A percentile compares a stretch with the other conserved stretches of the same genome.
phyloP scores from a whole-genome alignment of 23 tunicate species.

The Botrylloides violaceus region DNA sequence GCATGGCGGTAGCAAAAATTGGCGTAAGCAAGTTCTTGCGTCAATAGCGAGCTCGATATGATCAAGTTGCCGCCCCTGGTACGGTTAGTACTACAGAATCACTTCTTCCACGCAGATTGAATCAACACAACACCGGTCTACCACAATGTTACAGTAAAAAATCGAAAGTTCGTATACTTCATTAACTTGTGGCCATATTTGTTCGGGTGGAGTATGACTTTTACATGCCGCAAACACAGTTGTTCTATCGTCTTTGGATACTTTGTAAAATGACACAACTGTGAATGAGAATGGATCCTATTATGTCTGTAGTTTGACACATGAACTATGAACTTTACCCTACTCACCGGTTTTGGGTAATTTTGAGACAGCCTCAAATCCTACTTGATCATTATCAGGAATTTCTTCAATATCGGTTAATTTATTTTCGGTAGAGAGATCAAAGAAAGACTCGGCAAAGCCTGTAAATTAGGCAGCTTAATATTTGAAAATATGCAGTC shows the following conservation, averaged over 20 bases:
- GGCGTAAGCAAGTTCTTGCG: no score
- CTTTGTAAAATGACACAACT: not conserved
- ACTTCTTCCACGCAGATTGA: no score
- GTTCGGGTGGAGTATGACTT: slow-evolving; percentile 10
- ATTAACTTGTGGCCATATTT: slow-evolving; percentile 6
- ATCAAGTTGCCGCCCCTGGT: no score
- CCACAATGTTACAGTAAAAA: no score
- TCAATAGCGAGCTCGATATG: no score
- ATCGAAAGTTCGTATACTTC: slow-evolving; percentile 1
- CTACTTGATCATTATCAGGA: not conserved
- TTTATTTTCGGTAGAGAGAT: not conserved
- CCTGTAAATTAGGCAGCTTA: not conserved
- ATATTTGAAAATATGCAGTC: no score
- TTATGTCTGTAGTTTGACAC: not conserved
- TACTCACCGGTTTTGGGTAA: slow-evolving; percentile 1
- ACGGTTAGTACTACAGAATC: no score
- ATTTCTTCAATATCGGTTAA: not conserved
- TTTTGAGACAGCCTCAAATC: slow-evolving; percentile 11
- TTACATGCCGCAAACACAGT: slow-evolving; percentile 2
- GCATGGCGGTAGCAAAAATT: no score
- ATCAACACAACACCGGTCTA: no score
- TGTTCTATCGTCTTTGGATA: not conserved
- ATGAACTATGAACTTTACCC: not conserved
- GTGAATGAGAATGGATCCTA: not conserved
- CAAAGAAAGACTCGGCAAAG: not conserved